Percentiles rank a stretch among this genome's conserved stretches.
phyloP scores from a whole-genome alignment of 2,888 invertebrate species.

The Pomacea canaliculata region DNA sequence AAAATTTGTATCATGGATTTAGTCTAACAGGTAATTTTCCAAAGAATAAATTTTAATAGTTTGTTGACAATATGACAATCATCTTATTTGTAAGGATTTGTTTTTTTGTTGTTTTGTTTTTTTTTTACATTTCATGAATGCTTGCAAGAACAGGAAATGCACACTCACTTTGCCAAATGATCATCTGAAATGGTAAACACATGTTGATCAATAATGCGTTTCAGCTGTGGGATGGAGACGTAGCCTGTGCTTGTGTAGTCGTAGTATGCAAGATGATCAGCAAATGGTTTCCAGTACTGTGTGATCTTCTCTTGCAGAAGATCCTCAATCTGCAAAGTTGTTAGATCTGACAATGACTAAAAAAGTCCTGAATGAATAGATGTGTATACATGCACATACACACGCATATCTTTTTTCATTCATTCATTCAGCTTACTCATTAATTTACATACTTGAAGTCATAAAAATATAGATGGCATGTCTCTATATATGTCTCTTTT shows the following conservation, averaged over 20 bases:
- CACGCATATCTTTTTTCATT: background rate
- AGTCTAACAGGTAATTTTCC: too few species aligned
- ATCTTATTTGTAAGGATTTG: too few species aligned
- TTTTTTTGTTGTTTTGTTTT: too few species aligned
- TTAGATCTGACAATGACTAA: background rate
- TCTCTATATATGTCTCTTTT: too few species aligned
- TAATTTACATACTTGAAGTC: too few species aligned
- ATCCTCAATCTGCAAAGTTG: constrained; percentile 57
- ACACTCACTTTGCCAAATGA: constrained; percentile 61
- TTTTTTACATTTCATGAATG: too few species aligned
- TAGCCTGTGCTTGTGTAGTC: constrained; percentile 53
- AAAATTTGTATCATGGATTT: too few species aligned
- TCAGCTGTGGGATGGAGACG: constrained; percentile 54
- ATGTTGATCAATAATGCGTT: constrained; percentile 59
- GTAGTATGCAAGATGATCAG: constrained; percentile 50
- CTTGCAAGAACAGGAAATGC: background rate
- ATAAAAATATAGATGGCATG: too few species aligned
- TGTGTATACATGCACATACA: constrained; percentile 9
- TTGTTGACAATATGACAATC: too few species aligned
- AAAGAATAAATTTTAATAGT: too few species aligned
- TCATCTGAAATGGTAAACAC: constrained; percentile 62
- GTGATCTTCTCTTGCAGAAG: constrained; percentile 63
- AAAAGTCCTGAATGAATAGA: background rate
- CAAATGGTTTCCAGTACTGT: constrained; percentile 63
- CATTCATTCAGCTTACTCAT: too few species aligned